Base-by-base conservation (phyloP, 2,888 invertebrate species). In the Drymonia ruficornis region DNA sequence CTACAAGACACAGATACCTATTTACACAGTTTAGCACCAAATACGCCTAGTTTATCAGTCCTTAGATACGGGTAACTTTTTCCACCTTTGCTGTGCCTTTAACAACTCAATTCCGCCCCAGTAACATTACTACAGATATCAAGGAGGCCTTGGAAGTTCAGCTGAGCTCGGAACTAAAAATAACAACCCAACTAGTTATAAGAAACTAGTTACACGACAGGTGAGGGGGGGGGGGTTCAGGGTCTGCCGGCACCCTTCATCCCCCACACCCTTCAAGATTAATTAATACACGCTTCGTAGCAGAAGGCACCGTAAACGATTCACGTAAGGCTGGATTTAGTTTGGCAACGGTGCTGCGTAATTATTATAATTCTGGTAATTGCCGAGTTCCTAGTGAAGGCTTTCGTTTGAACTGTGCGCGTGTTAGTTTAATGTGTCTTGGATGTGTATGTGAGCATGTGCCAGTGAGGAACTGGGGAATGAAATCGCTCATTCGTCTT, bases 341-440 rank as follows among this genome's bases (percentile, higher is more conserved):
- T 49, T 50, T 54, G 51, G 34, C 23, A 9, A 16, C 11, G 23
- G 31, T 42, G 13, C 16, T 13, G 29, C 42, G 54, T 60, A 62
- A 63, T 72, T 65, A 74, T 75, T 66, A 67, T 68, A 69, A 73
- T 65, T 68, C 61, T 52, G 54, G 66, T 67, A 67, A 70, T 70
- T 63, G 59, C 53, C 28, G 56, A 53, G 54, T 56, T 65, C 58
- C 49, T 48, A 57, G 55, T 61, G 54, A 61, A 55, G 55, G 61
- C 56, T 53, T 63, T 58, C 56, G 58, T 61, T 54, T 47, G 38
- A 36, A 48, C 55, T 50, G 52, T 50, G 52, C 7, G 7, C 23
- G 23, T 23, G 45, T 28, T n/a, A 46, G 46, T 29, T 15, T 12
- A 45, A 29, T 46, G 13, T 45, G 15, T 45, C 2, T 19, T 11